These are phyloP conservation scores for Triplophysa tibetana DNA, from an alignment of 2,113 vertebrate genomes.

Conservation along the genomic window DNA sequence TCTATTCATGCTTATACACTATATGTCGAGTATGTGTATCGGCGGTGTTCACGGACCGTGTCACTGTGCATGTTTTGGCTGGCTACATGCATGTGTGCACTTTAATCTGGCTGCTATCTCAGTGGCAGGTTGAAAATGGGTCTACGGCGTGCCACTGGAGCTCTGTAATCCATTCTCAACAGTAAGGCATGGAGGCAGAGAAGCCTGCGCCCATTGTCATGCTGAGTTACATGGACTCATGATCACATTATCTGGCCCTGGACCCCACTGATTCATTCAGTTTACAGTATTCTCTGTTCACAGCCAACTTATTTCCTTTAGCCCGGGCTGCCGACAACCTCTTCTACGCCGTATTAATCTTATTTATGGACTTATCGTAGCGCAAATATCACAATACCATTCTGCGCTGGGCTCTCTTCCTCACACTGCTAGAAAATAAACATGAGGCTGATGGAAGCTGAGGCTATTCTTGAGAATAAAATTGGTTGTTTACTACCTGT, in stretches of 20 bases:
- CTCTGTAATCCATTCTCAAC: constrained; percentile 96
- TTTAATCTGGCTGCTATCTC: constrained; percentile 73
- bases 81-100: constrained; percentile 46
- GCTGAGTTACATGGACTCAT: constrained; percentile 95
- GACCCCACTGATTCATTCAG: constrained; percentile 98
- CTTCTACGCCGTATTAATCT: constrained; percentile 99
- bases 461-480: constrained; percentile 85
- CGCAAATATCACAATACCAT: constrained; percentile 87
- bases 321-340: constrained; percentile 91
- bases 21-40: background rate
- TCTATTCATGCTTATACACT: background rate
- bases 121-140: constrained; percentile 77
- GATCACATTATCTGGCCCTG: constrained; percentile 97
- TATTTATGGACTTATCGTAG: constrained; percentile 98
- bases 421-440: constrained; percentile 78
- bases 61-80: constrained; percentile 18
- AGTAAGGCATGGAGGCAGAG: constrained; percentile 83
- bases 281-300: constrained; percentile 91
- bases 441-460: constrained; percentile 84
- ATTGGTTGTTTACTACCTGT: constrained; percentile 81
- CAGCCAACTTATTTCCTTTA: constrained; percentile 91
- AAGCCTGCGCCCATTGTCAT: constrained; percentile 85
- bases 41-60: background rate
- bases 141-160: constrained; percentile 77
- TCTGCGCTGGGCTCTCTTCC: constrained; percentile 68